These are phyloP conservation scores for Daboia siamensis DNA, from an alignment of 2,113 vertebrate genomes.

Conservation along the genomic window DNA sequence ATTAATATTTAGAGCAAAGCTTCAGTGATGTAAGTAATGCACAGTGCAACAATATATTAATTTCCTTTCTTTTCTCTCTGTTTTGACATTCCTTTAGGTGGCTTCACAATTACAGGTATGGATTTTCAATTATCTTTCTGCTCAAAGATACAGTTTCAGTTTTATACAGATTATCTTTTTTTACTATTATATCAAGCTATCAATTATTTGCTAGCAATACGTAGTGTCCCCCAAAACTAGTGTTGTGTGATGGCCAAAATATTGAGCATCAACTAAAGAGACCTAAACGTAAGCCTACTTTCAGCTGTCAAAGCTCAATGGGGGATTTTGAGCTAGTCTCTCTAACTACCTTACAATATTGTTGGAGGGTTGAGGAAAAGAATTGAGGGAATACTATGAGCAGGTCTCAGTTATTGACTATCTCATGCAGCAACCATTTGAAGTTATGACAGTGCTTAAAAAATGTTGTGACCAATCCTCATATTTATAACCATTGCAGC, in stretches of 20 bases:
- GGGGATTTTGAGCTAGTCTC: background rate
- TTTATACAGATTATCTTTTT: background rate
- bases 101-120: constrained; percentile 83
- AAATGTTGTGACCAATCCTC: background rate
- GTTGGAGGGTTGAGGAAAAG: background rate
- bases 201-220: background rate
- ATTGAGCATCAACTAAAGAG: background rate
- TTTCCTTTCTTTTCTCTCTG: constrained; percentile 47
- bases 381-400: background rate
- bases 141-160: constrained; percentile 2
- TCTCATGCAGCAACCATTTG: background rate
- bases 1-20: background rate
- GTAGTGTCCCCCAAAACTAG: background rate
- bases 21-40: background rate
- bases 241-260: background rate
- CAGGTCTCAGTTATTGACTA: background rate
- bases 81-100: constrained; percentile 69
- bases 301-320: background rate
- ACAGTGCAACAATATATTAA: constrained; percentile 54
- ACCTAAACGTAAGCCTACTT: background rate
- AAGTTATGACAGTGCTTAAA: background rate
- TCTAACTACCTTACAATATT: background rate
- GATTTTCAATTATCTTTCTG: constrained; percentile 48
- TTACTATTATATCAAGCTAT: background rate
- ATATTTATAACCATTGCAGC: background rate